Conservation (phyloP, 23 tunicate genomes). For the Botrylloides violaceus region DNA sequence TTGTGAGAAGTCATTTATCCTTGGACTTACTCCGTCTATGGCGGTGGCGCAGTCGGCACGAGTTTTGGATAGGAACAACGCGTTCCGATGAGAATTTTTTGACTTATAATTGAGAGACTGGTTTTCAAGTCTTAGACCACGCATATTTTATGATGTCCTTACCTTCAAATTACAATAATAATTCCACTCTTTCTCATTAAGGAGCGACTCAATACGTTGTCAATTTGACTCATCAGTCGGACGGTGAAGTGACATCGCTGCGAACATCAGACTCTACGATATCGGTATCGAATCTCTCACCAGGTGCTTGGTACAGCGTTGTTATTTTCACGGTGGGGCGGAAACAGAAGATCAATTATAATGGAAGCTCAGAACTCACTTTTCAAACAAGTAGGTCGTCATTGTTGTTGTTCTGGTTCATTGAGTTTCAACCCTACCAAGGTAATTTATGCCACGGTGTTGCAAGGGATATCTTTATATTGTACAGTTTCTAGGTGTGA, state of each 20-base stretch:
- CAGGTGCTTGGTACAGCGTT: constrained; percentile 30
- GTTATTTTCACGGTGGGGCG: constrained; percentile 22
- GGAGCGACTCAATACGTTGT: constrained; percentile 11
- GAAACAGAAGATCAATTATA: constrained; percentile 27
- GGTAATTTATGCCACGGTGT: constrained; percentile 16
- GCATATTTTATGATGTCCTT: too few relatives aligned
- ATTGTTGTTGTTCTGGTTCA: constrained; percentile 4
- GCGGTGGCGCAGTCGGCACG: too few relatives aligned
- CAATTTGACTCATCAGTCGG: constrained; percentile 16
- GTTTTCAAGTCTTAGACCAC: too few relatives aligned
- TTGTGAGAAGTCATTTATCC: too few relatives aligned
- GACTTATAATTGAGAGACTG: too few relatives aligned
- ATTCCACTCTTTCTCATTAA: too few relatives aligned
- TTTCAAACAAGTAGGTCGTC: constrained; percentile 26
- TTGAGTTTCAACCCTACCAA: not conserved
- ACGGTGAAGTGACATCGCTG: constrained; percentile 13
- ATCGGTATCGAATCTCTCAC: constrained; percentile 5
- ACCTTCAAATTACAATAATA: too few relatives aligned
- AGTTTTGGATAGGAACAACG: too few relatives aligned
- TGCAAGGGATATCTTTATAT: too few relatives aligned
- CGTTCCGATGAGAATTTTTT: too few relatives aligned
- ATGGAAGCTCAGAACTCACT: constrained; percentile 37
- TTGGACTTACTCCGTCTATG: too few relatives aligned
- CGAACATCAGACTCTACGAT: not conserved
- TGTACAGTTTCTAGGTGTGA: too few relatives aligned